Evolutionary conservation across 35 echinoderm and acorn worm species (phyloP).

Genomic region (Diadema setosum): DNA sequence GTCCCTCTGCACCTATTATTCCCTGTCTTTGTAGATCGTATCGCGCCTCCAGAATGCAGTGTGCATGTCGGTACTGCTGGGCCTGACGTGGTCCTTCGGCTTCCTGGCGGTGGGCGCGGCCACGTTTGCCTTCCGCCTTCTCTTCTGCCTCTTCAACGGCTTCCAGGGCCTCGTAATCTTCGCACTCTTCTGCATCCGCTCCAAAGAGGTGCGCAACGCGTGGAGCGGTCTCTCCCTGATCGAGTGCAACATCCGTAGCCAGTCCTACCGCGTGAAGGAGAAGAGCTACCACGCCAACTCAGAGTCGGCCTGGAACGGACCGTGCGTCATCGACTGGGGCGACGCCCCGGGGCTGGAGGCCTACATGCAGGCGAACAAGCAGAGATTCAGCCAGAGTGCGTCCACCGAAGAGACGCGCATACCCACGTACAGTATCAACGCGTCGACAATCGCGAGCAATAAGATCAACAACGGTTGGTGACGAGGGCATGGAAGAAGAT

Average conservation of each 20-base stretch:
- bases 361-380: background rate
- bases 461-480: background rate
- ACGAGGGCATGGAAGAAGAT: background rate
- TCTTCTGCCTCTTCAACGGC: slow-evolving; percentile 83
- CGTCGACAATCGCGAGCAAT: background rate
- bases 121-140: slow-evolving; percentile 59
- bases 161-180: slow-evolving; percentile 57
- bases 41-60: slow-evolving; percentile 68
- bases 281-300: background rate
- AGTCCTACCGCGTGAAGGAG: slow-evolving; percentile 16
- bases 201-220: slow-evolving; percentile 8
- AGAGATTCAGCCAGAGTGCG: background rate
- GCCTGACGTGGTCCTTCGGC: slow-evolving; percentile 77
- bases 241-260: background rate
- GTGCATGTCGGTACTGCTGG: slow-evolving; percentile 75
- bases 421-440: background rate
- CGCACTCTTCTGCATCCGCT: slow-evolving; percentile 1
- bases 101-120: slow-evolving; percentile 54
- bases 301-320: background rate
- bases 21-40: slow-evolving; percentile 20
- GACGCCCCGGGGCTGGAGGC: background rate
- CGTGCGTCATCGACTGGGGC: slow-evolving; percentile 13
- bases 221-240: background rate
- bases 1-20: no score
- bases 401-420: background rate